Base-by-base conservation (phyloP, 2,888 invertebrate genomes). In the Nemotelus pantherinus region DNA sequence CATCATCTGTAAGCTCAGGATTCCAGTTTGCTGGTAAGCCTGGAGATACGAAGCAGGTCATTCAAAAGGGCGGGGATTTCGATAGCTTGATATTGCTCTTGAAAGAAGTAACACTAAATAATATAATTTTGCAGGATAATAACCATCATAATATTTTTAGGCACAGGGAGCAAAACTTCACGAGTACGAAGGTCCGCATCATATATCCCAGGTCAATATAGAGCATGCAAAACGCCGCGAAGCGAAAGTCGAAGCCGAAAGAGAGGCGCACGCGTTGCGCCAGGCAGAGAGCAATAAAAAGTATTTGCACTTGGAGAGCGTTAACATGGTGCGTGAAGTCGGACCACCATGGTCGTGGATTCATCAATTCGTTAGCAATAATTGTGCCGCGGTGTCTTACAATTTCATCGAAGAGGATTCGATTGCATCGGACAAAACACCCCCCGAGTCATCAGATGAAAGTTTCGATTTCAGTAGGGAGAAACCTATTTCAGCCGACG, bases 281-380 rank as follows among this genome's bases (percentile, higher is more conserved):
- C 68, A 57, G 5, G 77, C 72, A 50, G 60, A 81, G 0, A 58
- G 76, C 7, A 68, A 77, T 0, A 57, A 76, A 1, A 64, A 81
- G 25, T 44, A 58, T 6, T 4, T 82, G 0, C 68, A 79, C 0
- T 44, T 79, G 10, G 82, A 82, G 68, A 78, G 77, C 6, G 10
- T 81, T 0, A 78, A 83, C 67, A 80, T 83, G 64, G 60, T 82
- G 0, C 79, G 58, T 0, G 81, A 81, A 77, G 75, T 82, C 3
- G 82, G 82, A 0, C 82, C 83, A 9, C 83, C 83, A 5, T 83
- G 83, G 83, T 80, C 82, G 9, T 83, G 82, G 83, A 74, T 83
- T n/a, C 80, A 82, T 71, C 80, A 82, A 72, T 83, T 83, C 78
- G 80, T 81, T n/a, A 77, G 78, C 3, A 79, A 80, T 25, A 78